These are phyloP conservation scores for Tyrophagus putrescentiae DNA, from an alignment of 1,140 invertebrate species.

Conservation along the genomic window DNA sequence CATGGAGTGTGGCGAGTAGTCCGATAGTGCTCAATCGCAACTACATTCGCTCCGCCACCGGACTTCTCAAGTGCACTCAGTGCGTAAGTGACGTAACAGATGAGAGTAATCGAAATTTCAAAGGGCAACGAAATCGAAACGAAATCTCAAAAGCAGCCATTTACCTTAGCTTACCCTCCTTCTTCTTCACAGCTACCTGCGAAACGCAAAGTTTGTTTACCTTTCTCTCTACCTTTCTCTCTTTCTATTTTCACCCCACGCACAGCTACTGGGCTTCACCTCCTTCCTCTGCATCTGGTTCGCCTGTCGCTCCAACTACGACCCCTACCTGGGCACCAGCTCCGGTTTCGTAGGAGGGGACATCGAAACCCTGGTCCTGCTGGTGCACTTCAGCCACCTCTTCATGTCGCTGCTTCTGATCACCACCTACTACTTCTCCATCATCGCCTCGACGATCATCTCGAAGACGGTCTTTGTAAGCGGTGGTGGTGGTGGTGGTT, in stretches of 20 bases:
- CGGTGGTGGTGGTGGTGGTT: too few relatives aligned
- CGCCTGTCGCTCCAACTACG: conserved; percentile 5
- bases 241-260: too few relatives aligned
- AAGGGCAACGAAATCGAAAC: too few relatives aligned
- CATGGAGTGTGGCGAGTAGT: too few relatives aligned
- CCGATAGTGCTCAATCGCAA: not conserved
- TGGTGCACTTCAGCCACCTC: conserved; percentile 2
- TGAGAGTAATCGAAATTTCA: too few relatives aligned
- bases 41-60: not conserved
- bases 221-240: too few relatives aligned
- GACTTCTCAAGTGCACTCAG: not conserved
- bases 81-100: not conserved
- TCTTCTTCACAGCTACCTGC: not conserved
- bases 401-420: not conserved
- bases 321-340: conserved; percentile 1
- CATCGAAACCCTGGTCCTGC: not conserved
- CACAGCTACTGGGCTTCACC: not conserved
- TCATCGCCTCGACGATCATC: conserved; percentile 12
- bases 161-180: not conserved
- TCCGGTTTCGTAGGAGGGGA: conserved; percentile 10
- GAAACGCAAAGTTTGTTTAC: not conserved
- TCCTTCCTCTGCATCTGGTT: not conserved
- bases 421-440: conserved; percentile 5
- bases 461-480: conserved; percentile 15
- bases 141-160: not conserved